Percentiles rank a stretch among this genome's conserved stretches.
Evolutionary conservation across 2,797 vertebrate species (phyloP).

Genomic region (Pseudopleuronectes americanus): DNA sequence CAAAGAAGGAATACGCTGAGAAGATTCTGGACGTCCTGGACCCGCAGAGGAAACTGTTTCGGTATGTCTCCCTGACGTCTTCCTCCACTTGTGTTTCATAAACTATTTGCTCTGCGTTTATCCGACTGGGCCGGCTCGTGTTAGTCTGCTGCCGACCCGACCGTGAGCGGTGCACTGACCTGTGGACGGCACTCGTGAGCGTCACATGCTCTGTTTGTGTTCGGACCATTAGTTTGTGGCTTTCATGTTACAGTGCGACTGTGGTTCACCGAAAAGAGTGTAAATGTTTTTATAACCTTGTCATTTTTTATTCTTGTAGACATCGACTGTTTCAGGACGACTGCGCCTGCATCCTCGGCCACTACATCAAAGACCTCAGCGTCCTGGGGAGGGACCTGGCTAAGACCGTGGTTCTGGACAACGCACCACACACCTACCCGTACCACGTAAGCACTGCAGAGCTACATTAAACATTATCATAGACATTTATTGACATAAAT

Average conservation of each 20-base stretch:
- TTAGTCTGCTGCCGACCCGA: neutral
- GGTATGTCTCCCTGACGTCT: constrained; percentile 69
- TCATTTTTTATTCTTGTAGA: constrained; percentile 56
- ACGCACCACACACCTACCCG: constrained; percentile 84
- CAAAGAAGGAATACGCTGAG: constrained; percentile 87
- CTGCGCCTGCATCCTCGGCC: constrained; percentile 85
- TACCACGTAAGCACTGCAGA: constrained; percentile 78
- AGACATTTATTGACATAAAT: too few species aligned
- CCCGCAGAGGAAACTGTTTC: constrained; percentile 86
- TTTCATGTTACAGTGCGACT: neutral
- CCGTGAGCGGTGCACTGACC: neutral
- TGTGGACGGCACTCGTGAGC: neutral
- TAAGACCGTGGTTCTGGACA: constrained; percentile 88
- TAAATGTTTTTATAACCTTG: neutral
- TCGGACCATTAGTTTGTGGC: neutral
- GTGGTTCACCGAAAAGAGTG: neutral
- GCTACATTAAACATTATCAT: too few species aligned
- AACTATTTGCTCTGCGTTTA: constrained; percentile 21
- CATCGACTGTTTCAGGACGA: constrained; percentile 86
- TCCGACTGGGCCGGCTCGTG: neutral
- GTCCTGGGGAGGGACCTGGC: constrained; percentile 84
- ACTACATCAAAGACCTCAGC: constrained; percentile 88
- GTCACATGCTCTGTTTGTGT: neutral
- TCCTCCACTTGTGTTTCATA: constrained; percentile 36
- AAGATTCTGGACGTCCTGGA: constrained; percentile 88